Evolutionary conservation across 1,140 invertebrate genomes (phyloP).

Genomic region (Bradysia coprophila): DNA sequence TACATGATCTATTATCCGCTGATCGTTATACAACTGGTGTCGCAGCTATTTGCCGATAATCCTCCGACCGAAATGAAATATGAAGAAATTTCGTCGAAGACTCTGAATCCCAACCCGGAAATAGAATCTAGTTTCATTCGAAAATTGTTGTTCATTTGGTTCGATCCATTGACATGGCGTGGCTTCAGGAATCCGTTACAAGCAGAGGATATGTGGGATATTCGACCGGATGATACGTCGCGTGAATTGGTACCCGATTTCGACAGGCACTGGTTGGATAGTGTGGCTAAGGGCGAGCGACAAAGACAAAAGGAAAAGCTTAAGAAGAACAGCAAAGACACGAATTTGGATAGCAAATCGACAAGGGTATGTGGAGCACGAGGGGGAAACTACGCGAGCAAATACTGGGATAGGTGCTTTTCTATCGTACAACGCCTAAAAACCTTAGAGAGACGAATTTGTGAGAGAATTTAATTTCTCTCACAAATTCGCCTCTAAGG

Average conservation of each 20-base stretch:
- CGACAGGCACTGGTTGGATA: conserved; percentile 60
- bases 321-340: conserved; percentile 37
- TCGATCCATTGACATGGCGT: conserved; percentile 60
- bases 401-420: not conserved
- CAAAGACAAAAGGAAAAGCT: too few species aligned
- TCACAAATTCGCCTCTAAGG: too few species aligned
- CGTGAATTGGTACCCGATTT: conserved; percentile 62
- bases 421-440: too few species aligned
- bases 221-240: conserved; percentile 70
- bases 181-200: conserved; percentile 71
- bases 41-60: conserved; percentile 68
- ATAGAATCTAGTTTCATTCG: conserved; percentile 72
- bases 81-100: conserved; percentile 6
- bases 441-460: too few species aligned
- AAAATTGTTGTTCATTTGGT: conserved; percentile 80
- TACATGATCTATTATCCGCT: conserved; percentile 70
- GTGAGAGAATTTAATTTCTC: too few species aligned
- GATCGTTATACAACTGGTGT: conserved; percentile 46
- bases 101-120: conserved; percentile 80
- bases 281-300: conserved; percentile 32
- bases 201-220: conserved; percentile 69
- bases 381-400: too few species aligned
- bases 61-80: conserved; percentile 44
- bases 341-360: conserved; percentile 30
- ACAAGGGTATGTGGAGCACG: too few species aligned